These are phyloP conservation scores for Manis crassicaudata DNA, from an alignment of 2,797 vertebrate species.

Conservation along the genomic window DNA sequence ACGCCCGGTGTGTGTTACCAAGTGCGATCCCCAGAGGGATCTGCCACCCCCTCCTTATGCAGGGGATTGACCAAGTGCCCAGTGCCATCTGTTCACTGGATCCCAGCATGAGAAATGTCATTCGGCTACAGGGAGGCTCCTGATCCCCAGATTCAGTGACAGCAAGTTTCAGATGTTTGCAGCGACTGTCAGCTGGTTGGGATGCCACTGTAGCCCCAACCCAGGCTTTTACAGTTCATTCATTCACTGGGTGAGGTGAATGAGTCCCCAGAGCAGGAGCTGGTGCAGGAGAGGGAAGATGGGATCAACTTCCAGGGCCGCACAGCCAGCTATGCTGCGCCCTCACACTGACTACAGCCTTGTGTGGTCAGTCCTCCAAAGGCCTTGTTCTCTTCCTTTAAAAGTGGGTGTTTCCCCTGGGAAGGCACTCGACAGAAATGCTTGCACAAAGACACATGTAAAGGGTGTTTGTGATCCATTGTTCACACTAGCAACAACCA, in stretches of 20 bases:
- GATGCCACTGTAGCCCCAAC: too few relatives aligned
- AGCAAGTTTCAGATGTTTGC: background rate
- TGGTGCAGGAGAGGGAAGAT: rapidly evolving
- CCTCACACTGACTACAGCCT: too few relatives aligned
- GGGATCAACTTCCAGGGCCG: rapidly evolving
- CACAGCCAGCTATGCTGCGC: background rate
- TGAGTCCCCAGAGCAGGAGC: background rate
- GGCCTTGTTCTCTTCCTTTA: background rate
- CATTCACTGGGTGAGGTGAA: too few relatives aligned
- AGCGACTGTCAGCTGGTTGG: rapidly evolving
- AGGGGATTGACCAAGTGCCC: background rate
- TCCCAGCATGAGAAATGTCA: rapidly evolving
- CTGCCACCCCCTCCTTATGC: background rate
- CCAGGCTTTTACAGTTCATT: rapidly evolving
- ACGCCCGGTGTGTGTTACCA: background rate
- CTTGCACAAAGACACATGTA: too few relatives aligned
- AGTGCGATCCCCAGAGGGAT: background rate
- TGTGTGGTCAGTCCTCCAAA: background rate
- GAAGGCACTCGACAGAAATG: background rate
- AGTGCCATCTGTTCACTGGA: background rate
- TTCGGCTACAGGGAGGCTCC: rapidly evolving
- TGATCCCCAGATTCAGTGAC: rapidly evolving
- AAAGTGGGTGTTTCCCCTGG: background rate
- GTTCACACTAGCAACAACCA: background rate
- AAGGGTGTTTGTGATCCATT: background rate